Evolutionary conservation across 2,888 invertebrate genomes (phyloP).

Genomic region (Drosophila nr. perissopoda): DNA sequence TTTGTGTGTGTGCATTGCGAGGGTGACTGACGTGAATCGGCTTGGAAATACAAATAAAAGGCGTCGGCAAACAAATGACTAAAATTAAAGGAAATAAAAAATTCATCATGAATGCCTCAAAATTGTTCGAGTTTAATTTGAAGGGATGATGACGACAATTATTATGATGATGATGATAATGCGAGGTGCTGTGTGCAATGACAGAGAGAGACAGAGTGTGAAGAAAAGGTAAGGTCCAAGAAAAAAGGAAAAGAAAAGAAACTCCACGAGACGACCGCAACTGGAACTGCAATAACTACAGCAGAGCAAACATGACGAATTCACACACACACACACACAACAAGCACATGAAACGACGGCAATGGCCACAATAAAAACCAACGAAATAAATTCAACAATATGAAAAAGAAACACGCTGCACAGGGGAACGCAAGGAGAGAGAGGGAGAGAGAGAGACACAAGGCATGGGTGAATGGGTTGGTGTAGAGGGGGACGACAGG

Average conservation of each 20-base stretch:
- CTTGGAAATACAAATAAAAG: slow-evolving; percentile 34
- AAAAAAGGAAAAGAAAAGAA: slow-evolving; percentile 21
- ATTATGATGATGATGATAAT: slow-evolving; percentile 21
- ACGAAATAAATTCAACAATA: slow-evolving; percentile 79
- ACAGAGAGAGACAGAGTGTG: slow-evolving; percentile 1
- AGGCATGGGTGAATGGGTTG: slow-evolving; percentile 22
- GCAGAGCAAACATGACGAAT: slow-evolving; percentile 53
- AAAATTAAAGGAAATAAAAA: slow-evolving; percentile 74
- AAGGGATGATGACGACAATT: slow-evolving; percentile 41
- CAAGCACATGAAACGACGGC: slow-evolving; percentile 36
- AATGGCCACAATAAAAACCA: slow-evolving; percentile 73
- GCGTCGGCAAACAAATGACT: slow-evolving; percentile 64
- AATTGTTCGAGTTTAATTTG: slow-evolving; percentile 56
- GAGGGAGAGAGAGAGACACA: slow-evolving; percentile 3
- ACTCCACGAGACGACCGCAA: slow-evolving; percentile 29
- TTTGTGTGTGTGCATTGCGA: slow-evolving; percentile 28
- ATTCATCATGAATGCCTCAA: slow-evolving; percentile 71
- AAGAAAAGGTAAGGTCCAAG: slow-evolving; percentile 32
- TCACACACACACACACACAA: slow-evolving; percentile 22
- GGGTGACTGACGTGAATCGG: slow-evolving; percentile 50
- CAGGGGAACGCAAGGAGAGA: slow-evolving; percentile 31
- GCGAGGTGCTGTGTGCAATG: slow-evolving; percentile 24
- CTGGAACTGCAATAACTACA: slow-evolving; percentile 35
- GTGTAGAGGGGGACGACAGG: slow-evolving; percentile 5
- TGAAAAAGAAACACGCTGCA: slow-evolving; percentile 74